These are phyloP conservation scores for Orthosia gracilis DNA, from an alignment of 2,888 invertebrate species.

Conservation along the genomic window DNA sequence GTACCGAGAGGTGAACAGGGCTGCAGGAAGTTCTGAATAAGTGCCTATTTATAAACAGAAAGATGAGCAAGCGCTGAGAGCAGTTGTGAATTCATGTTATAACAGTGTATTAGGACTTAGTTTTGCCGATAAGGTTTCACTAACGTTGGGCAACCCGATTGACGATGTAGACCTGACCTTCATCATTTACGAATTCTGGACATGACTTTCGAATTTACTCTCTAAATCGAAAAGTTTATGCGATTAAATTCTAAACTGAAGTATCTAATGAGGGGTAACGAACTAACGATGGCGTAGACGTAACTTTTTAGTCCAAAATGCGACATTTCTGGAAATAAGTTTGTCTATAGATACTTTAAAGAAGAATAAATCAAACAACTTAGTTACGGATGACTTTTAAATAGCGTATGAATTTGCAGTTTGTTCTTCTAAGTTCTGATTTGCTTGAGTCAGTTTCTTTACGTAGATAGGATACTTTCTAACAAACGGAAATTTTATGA, in stretches of 20 bases:
- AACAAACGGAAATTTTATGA: neutral
- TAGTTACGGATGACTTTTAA: neutral
- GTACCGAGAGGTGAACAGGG: constrained; percentile 19
- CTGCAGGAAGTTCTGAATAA: constrained; percentile 5
- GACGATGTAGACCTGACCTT: constrained; percentile 8
- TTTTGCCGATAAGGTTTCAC: constrained; percentile 10
- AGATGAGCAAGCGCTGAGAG: neutral
- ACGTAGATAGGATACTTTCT: no score
- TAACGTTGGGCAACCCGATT: neutral
- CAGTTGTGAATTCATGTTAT: neutral
- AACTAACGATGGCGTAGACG: constrained; percentile 21
- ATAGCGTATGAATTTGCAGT: neutral
- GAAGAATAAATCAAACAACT: neutral
- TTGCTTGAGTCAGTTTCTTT: neutral
- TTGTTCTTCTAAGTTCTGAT: neutral
- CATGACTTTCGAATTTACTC: constrained; percentile 40
- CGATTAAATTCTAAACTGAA: constrained; percentile 52
- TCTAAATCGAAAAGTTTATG: constrained; percentile 42
- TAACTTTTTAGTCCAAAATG: constrained; percentile 33
- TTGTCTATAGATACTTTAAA: constrained; percentile 4
- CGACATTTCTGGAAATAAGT: constrained; percentile 16
- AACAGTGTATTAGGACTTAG: neutral
- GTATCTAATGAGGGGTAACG: constrained; percentile 43
- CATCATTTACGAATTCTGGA: constrained; percentile 34
- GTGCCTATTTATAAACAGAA: constrained; percentile 21